Evolutionary conservation across 1,140 invertebrate species (phyloP), one percentile per base, ranked within the genome.

Genomic region (Apis cerana): DNA sequence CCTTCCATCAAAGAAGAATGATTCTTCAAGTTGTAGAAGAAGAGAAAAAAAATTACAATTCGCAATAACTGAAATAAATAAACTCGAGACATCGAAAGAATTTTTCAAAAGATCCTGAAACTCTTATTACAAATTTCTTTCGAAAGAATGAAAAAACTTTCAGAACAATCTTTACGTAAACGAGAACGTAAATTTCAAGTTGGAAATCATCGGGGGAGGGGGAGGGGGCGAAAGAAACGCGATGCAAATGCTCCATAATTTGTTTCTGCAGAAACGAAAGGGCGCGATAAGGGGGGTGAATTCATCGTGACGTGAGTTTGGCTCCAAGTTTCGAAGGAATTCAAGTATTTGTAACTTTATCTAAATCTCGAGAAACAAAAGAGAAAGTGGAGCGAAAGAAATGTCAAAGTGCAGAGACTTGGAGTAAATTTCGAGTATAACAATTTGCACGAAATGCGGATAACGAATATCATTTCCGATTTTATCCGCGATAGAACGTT

Each of bases 241-340:
- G 23, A n/a, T 7, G 19, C 8, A 21, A 72, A 72, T 59, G 70
- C n/a, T 9, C 9, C 5, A 58, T 43, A 43, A 72, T 72, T 72
- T 58, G 17, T 72, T 43, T 54, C 68, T 11, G n/a, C 17, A 19
- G 48, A 21, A 43, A 70, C n/a, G 50, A 17, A 27, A 70, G 48
- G 50, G 23, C n/a, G 48, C 56, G 71, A 74, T 74, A 74, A 74
- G 54, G 33, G 21, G 15, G 21, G 71, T n/a, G 21, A 43, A 59
- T 59, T 74, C 21, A 27, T 59, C 19, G 56, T 11, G n/a, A 59
- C 71, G 21, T n/a, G 61, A 74, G 33, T 59, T 74, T 58, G 70
- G 27, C n/a, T 17, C 56, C 11, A 74, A 61, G 10, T 74, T 59
- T 59, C 71, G n/a, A 74, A 74, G 71, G 56, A 74, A 74, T 74